Percentiles rank a stretch among this genome's conserved stretches.
These are phyloP conservation scores for Peucedramus taeniatus DNA, from an alignment of 2,113 vertebrate species.

Conservation along the genomic window DNA sequence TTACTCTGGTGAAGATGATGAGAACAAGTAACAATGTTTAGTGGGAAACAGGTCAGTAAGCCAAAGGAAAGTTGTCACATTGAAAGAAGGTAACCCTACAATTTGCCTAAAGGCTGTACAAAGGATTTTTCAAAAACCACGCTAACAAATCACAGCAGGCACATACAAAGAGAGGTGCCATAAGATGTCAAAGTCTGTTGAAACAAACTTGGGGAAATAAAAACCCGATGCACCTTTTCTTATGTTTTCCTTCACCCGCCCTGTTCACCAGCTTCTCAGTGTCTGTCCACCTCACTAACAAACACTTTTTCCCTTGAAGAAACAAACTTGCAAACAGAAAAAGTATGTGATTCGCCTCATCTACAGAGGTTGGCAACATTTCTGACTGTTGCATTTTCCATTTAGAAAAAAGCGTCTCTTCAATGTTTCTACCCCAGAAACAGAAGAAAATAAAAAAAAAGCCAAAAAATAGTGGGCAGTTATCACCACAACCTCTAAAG, in stretches of 20 bases:
- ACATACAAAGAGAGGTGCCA: accelerated
- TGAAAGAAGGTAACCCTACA: background rate
- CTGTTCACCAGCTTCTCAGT: background rate
- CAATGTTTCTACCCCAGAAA: accelerated
- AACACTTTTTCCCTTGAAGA: background rate
- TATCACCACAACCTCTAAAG: background rate
- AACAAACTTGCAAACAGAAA: background rate
- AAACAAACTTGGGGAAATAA: background rate
- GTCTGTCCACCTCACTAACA: background rate
- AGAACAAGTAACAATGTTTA: background rate
- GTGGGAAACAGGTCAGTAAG: background rate
- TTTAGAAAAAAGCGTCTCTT: background rate
- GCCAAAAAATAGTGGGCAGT: background rate
- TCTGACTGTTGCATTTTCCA: background rate
- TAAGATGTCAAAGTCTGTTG: background rate
- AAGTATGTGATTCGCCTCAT: background rate
- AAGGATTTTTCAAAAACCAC: background rate
- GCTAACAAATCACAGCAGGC: background rate
- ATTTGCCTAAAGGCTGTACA: background rate
- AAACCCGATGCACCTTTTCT: accelerated
- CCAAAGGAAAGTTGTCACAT: background rate
- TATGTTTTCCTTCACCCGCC: background rate
- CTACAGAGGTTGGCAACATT: background rate
- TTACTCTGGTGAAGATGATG: background rate
- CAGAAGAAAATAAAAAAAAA: background rate